Evolutionary conservation across 1,140 invertebrate genomes (phyloP), one percentile per base, ranked within the genome.

Genomic region (Idris sp.): DNA sequence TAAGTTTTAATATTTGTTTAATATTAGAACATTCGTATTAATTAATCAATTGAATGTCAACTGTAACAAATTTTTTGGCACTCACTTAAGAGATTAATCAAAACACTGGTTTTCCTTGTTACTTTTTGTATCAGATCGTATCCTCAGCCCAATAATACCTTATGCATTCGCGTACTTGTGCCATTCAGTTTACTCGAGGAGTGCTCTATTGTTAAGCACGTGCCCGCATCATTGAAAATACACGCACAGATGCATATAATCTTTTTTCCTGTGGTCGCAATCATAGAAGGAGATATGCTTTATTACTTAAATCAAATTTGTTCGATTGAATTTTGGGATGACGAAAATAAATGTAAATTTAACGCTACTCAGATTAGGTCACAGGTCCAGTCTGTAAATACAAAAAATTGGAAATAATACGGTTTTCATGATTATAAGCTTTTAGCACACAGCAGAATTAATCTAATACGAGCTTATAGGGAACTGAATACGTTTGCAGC

Each of bases 181-280:
- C 72, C 40, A 71, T 67, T 76, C 53, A 65, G 48, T 25, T 69
- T 16, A 36, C 25, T 65, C 22, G 36, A 65, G 40, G 43, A 76
- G 65, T 25, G 72, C 22, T 65, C 74, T 33, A 76, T 76, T 76
- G 74, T 76, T 67, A 3, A 62, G 59, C 76, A 76, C 77, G 76
- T 79, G 79, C 81, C 81, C 81, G 79, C 82, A 83, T 83, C 81
- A 78, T 83, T 58, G 80, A 83, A 54, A 72, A 56, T 79, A 72
- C 40, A 77, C 75, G 80, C 83, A 84, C 83, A 84, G 83, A 84
- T 84, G 83, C 78, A 78, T 81, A 72, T 78, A 72, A 76, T 76
- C 74, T 72, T 76, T 76, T 62, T 53, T 22, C 40, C 46, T 61
- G 74, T 18, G 62, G 61, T 62, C 43, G 28, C 10, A 38, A 51